Conservation (phyloP, 2,888 invertebrate genomes). For the Sinelater perroti region DNA sequence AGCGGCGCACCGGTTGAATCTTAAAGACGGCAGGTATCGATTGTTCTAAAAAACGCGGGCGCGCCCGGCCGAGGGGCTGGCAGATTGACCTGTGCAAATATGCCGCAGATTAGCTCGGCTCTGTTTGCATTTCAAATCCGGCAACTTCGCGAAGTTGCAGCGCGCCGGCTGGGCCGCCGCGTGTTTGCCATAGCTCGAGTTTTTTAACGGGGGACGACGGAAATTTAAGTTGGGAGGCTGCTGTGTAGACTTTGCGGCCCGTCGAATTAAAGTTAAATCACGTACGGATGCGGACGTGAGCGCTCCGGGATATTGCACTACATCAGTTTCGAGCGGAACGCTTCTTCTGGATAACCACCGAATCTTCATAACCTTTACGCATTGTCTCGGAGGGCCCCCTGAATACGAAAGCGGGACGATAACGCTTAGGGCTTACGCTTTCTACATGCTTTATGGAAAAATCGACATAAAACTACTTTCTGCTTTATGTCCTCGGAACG, state of each 20-base stretch:
- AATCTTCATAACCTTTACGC: conserved; percentile 13
- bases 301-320: conserved; percentile 24
- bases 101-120: conserved; percentile 12
- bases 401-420: no score
- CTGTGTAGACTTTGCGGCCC: conserved; percentile 28
- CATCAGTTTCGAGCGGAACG: conserved; percentile 12
- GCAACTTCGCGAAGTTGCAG: conserved; percentile 7
- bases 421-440: no score
- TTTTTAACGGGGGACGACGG: conserved; percentile 14
- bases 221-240: conserved; percentile 25
- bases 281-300: conserved; percentile 23
- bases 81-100: conserved; percentile 18
- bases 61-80: not conserved
- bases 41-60: conserved; percentile 15
- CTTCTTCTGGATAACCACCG: conserved; percentile 3
- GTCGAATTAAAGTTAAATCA: conserved; percentile 35
- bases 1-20: conserved; percentile 41
- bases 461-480: no score
- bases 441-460: no score
- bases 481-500: no score
- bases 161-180: no score
- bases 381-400: no score
- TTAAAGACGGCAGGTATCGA: conserved; percentile 26
- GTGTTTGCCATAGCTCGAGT: conserved; percentile 18
- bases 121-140: conserved; percentile 19